Conservation (phyloP, 2,797 vertebrate species). For the Buphagus erythrorhynchus region DNA sequence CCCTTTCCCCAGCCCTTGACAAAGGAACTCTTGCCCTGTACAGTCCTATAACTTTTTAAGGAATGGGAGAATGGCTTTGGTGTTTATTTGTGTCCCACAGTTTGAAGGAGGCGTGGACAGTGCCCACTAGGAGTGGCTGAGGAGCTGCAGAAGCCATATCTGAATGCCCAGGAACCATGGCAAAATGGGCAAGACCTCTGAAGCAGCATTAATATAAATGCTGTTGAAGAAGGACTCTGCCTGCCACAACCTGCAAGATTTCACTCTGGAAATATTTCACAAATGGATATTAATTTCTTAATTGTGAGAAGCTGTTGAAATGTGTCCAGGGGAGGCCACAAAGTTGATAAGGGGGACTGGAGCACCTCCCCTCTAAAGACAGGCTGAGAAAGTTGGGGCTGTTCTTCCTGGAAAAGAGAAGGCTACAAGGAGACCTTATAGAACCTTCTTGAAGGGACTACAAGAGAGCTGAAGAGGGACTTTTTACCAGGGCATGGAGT, state of each 20-base stretch:
- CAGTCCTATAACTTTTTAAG: fast-evolving
- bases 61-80: neutral
- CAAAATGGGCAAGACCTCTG: neutral
- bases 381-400: neutral
- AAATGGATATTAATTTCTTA: neutral
- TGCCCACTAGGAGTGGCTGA: neutral
- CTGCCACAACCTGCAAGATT: neutral
- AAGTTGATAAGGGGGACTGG: neutral
- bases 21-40: fast-evolving
- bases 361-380: neutral
- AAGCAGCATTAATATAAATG: neutral
- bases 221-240: neutral
- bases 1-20: neutral
- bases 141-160: neutral
- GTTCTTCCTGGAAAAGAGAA: neutral
- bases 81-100: neutral
- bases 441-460: neutral
- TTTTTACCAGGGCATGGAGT: neutral
- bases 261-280: neutral
- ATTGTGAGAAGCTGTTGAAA: neutral
- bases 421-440: neutral
- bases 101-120: neutral
- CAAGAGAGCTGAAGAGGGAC: neutral
- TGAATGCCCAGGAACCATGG: neutral
- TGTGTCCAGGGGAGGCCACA: neutral